Base-by-base conservation (phyloP, 2,888 invertebrate genomes). In the Xestobium rufovillosum region DNA sequence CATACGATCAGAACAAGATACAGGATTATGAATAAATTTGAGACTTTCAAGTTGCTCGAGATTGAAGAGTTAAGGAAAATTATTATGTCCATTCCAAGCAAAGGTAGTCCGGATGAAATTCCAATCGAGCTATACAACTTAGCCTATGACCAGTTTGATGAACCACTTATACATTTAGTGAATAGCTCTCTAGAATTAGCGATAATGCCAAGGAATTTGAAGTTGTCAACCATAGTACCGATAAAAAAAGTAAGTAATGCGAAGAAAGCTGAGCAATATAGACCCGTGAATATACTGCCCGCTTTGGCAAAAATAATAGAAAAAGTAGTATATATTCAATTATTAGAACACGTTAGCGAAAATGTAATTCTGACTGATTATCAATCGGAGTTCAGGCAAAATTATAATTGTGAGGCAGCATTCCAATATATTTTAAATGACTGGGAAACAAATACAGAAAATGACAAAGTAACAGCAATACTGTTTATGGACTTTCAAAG, bases 241-340 rank as follows among this genome's bases (percentile, higher is more conserved):
- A n/a, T n/a, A n/a, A n/a, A n/a, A n/a, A n/a, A n/a, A n/a, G n/a
- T n/a, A n/a, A n/a, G 14, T 12, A 26, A 34, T 19, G 12, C 28
- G 17, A 30, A 27, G 14, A 26, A 23, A 26, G 34, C 34, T 26
- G 12, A 10, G 12, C 17, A 34, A 16, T 27, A 27, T 25, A 34
- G 34, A 17, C 34, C 34, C 6, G 28, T 34, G 16, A 34, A 28
- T 25, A 34, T 34, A 25, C 13, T 39, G 1, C 25, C 35, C 6
- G n/a, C 15, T 14, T 16, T 39, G 12, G 39, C 34, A 29, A 38
- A 38, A 30, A 23, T 38, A 19, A n/a, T 38, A 14, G 29, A 39
- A 35, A 25, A 30, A 19, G 16, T 30, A 9, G 35, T 31, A 12
- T 29, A 39, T 12, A 17, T 30, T 9, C 35, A 39, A 35, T 3